phyloP scores from a whole-genome alignment of 2,888 invertebrate genomes.

The Meghimatium bilineatum region DNA sequence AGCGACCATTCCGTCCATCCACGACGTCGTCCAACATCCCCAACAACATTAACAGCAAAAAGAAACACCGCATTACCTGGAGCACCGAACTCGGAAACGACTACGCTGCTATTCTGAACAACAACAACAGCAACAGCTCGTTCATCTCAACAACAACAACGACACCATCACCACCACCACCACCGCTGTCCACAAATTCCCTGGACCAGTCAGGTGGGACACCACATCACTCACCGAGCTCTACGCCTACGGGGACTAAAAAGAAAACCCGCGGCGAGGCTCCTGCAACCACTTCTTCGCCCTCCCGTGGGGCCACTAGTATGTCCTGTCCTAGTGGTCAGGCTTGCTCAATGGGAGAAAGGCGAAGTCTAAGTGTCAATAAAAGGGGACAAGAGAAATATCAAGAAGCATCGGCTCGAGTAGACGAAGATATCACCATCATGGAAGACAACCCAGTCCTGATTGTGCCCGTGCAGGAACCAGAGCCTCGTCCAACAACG shows the following conservation, averaged over 20 bases:
- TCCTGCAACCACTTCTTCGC: conserved; percentile 19
- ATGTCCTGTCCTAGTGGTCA: conserved; percentile 54
- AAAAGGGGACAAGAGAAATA: conserved; percentile 39
- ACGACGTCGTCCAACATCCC: not conserved
- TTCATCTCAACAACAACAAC: not conserved
- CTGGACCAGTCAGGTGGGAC: conserved; percentile 34
- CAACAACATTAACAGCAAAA: conserved; percentile 26
- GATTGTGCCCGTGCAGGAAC: conserved; percentile 52
- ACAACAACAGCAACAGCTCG: conserved; percentile 33
- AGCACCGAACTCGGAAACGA: conserved; percentile 24
- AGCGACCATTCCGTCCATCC: not conserved
- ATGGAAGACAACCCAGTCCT: conserved; percentile 54
- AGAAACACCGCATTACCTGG: conserved; percentile 36
- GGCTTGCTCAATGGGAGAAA: conserved; percentile 57
- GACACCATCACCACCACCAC: conserved; percentile 33
- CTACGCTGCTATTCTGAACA: not conserved
- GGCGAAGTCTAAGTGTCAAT: conserved; percentile 46
- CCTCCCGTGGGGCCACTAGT: conserved; percentile 32
- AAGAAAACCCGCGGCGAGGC: conserved; percentile 21
- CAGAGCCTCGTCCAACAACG: conserved; percentile 48
- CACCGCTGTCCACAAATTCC: conserved; percentile 8
- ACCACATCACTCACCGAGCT: conserved; percentile 18
- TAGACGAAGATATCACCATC: conserved; percentile 52
- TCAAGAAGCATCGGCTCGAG: conserved; percentile 37
- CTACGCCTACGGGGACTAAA: conserved; percentile 15